Evolutionary conservation across 1,140 invertebrate species (phyloP), one percentile per base, ranked within the genome.

Genomic region (Phenacoccus solenopsis): DNA sequence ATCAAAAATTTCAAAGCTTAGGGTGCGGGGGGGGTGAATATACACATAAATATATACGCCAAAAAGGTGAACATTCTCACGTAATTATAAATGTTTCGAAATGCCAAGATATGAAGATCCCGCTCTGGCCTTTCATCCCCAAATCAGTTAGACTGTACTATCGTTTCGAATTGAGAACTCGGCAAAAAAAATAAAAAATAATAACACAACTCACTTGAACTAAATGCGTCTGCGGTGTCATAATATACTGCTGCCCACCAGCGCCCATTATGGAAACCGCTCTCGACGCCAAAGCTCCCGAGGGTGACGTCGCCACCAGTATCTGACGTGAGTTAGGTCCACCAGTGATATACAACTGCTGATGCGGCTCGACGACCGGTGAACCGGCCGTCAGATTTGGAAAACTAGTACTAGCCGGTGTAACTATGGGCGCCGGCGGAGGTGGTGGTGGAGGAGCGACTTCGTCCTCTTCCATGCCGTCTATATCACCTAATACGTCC

Each of bases 401-500:
- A 22, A 32, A 35, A 13, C 67, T 67, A 5, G 70, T 30, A 67
- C 59, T 30, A 5, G 20, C 38, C 38, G 38, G 5, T 16, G 13
- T 49, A 20, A 32, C 1, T 1, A 64, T n/a, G 4, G 57, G 32
- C 1, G 30, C 5, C 10, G 64, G 70, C 21, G 59, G 38, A 22
- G 28, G 38, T 24, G 28, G 9, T 16, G 28, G 1, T 20, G 68
- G 28, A 21, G 25, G 32, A 24, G 72, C 35, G 0, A 38, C 22
- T 35, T 73, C 72, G 28, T 75, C 74, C n/a, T 73, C 70, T 70
- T 87, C 86, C 22, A 71, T 35, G n/a, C 57, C 57, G 24, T 71
- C 71, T 74, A 88, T 86, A 73, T 88, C 87, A 71, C 86, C 86
- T n/a, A 88, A 78, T 69, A 86, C 85, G 72, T 87, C 86, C 0